Evolutionary conservation across 2,797 vertebrate species (phyloP).

Genomic region (Eurystomus glaucurus): DNA sequence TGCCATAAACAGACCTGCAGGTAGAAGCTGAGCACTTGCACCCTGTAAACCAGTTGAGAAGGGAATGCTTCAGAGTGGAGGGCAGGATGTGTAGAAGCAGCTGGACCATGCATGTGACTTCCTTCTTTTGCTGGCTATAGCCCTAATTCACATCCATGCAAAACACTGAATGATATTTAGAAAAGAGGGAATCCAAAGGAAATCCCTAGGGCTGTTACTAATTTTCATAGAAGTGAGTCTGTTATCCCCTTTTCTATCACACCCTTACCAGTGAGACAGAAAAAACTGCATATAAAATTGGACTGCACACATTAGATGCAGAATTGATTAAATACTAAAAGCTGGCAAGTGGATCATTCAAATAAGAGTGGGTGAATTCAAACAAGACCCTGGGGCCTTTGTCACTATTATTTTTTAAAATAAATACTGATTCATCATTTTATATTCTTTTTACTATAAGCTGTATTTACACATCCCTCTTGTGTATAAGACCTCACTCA

Average conservation of each 20-base stretch:
- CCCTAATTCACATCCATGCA: background rate
- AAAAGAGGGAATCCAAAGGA: background rate
- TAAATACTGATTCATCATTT: background rate
- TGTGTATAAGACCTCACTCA: background rate
- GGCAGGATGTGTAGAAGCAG: background rate
- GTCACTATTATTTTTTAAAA: background rate
- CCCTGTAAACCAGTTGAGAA: background rate
- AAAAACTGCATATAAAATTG: rapidly evolving
- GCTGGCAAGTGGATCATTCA: background rate
- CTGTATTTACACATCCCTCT: background rate
- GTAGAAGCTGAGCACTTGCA: background rate
- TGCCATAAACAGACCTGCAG: background rate
- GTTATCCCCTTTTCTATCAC: background rate
- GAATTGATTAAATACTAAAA: background rate
- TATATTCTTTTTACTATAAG: background rate
- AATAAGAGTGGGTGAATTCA: background rate
- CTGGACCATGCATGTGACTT: background rate
- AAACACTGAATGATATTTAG: background rate
- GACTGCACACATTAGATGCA: no score
- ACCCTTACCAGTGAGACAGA: background rate
- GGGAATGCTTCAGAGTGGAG: background rate
- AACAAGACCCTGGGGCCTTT: background rate
- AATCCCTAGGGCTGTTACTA: background rate
- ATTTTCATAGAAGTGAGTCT: background rate
- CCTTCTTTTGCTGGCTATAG: background rate